Evolutionary conservation across 2,888 invertebrate species (phyloP).

Genomic region (Sepiola atlantica): DNA sequence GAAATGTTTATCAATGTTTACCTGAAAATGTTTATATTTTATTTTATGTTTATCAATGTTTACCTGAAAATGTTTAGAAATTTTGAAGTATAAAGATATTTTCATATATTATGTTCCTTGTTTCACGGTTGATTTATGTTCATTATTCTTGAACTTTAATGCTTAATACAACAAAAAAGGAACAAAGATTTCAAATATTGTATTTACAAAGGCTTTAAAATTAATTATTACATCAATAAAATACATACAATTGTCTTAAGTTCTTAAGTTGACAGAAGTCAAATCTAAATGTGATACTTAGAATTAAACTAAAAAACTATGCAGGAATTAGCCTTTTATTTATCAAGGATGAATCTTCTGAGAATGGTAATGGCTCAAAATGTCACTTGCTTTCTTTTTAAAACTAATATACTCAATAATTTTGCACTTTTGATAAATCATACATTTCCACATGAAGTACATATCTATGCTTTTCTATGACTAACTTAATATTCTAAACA

Average conservation of each 20-base stretch:
- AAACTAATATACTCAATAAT: neutral
- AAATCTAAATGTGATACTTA: neutral
- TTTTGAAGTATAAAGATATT: no score
- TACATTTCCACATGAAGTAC: neutral
- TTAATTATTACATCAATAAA: no score
- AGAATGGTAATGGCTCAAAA: neutral
- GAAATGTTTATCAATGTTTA: neutral
- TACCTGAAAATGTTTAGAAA: neutral
- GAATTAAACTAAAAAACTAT: neutral
- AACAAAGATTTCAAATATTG: neutral
- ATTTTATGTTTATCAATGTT: neutral
- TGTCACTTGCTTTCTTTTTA: neutral
- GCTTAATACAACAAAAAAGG: neutral
- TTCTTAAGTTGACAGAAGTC: neutral
- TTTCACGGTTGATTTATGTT: neutral
- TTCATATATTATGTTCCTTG: no score
- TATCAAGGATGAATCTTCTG: neutral
- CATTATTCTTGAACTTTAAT: neutral
- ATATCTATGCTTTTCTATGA: neutral
- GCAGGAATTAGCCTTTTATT: neutral
- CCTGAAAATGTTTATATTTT: neutral
- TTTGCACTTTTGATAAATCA: neutral
- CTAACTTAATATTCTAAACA: neutral
- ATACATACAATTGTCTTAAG: neutral
- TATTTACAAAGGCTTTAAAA: neutral